Percentiles rank a stretch among this genome's conserved stretches.
Evolutionary conservation across 2,113 vertebrate species (phyloP).

Genomic region (Datnioides undecimradiatus): DNA sequence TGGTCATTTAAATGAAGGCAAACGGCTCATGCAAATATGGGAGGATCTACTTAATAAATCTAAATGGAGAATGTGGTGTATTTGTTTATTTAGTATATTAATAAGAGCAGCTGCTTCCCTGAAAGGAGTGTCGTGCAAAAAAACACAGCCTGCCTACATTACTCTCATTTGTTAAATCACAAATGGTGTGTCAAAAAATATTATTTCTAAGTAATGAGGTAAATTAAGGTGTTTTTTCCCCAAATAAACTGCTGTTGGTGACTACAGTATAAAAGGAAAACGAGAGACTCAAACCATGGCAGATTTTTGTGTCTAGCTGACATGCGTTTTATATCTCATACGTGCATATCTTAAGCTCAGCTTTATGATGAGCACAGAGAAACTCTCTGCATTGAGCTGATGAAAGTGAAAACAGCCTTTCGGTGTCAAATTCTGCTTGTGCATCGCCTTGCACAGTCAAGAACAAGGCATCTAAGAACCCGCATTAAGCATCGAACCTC

Average conservation of each 20-base stretch:
- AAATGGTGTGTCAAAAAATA: not conserved
- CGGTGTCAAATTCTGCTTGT: not conserved
- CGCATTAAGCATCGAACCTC: too few species aligned
- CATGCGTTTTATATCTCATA: too few species aligned
- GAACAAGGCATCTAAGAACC: too few species aligned
- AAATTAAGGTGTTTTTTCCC: too few species aligned
- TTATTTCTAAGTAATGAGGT: not conserved
- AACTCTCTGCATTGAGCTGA: too few species aligned
- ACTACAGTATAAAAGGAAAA: not conserved
- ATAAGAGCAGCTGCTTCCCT: not conserved
- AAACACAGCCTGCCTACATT: not conserved
- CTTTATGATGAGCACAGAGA: too few species aligned
- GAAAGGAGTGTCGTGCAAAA: not conserved
- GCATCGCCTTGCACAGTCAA: too few species aligned
- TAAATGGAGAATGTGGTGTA: too few species aligned
- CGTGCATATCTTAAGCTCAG: too few species aligned
- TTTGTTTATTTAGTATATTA: not conserved
- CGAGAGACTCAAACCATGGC: not conserved
- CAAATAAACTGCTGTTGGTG: not conserved
- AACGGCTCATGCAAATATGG: not conserved
- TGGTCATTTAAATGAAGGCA: not conserved
- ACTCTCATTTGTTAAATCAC: not conserved
- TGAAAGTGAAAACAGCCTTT: not conserved
- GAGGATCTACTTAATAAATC: not conserved
- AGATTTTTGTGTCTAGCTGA: not conserved